These are phyloP conservation scores for Pontoporia blainvillei DNA, from an alignment of 2,113 vertebrate species.

Conservation along the genomic window DNA sequence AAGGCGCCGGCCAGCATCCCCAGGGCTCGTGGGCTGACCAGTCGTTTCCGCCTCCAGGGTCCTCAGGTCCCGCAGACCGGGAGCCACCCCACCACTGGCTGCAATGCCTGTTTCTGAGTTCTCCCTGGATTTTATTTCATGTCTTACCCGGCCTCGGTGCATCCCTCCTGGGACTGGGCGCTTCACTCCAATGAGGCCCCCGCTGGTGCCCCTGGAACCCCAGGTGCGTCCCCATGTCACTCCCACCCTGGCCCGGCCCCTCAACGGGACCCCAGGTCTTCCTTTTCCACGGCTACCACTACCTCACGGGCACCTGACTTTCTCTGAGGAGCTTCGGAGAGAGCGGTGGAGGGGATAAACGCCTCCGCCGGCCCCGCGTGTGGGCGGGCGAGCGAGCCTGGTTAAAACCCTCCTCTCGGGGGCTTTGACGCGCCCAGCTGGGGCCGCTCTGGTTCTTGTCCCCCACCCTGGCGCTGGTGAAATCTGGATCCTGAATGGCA, in stretches of 20 bases:
- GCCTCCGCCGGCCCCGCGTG: accelerated
- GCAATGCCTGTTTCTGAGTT: accelerated
- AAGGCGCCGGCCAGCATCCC: background rate
- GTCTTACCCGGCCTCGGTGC: accelerated
- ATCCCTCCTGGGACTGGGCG: accelerated
- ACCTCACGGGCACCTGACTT: background rate
- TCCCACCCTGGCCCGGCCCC: background rate
- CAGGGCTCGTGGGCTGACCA: background rate
- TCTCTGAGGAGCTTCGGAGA: background rate
- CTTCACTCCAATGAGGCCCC: no score
- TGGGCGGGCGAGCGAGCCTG: accelerated
- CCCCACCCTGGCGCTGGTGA: background rate
- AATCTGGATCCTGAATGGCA: accelerated
- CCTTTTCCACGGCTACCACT: background rate
- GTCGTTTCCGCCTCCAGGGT: background rate
- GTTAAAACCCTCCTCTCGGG: accelerated
- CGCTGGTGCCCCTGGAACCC: background rate
- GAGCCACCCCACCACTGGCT: accelerated
- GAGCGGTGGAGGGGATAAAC: accelerated
- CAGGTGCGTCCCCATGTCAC: background rate
- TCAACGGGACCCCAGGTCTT: background rate
- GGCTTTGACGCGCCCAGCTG: accelerated
- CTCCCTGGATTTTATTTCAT: accelerated
- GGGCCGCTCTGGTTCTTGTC: background rate
- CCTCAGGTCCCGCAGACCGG: accelerated